These are phyloP conservation scores for Metopolophium dirhodum DNA, from an alignment of 1,140 invertebrate genomes.

Conservation along the genomic window DNA sequence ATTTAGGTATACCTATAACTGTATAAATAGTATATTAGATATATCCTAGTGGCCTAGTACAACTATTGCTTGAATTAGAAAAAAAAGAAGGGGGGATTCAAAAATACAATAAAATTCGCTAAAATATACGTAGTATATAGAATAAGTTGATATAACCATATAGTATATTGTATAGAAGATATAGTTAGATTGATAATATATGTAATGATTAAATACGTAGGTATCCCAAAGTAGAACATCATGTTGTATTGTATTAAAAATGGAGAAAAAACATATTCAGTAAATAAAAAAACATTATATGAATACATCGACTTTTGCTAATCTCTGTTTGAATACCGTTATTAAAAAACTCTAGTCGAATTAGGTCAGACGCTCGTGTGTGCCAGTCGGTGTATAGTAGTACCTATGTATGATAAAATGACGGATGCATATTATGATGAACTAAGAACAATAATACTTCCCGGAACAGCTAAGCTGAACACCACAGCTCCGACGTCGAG, in stretches of 20 bases:
- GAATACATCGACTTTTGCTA: background rate
- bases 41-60: too few species aligned
- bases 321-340: background rate
- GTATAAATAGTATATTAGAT: too few species aligned
- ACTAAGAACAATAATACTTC: background rate
- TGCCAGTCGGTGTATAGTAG: background rate
- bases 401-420: background rate
- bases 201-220: background rate
- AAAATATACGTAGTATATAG: too few species aligned
- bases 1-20: too few species aligned
- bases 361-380: background rate
- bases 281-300: background rate
- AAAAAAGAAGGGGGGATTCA: too few species aligned
- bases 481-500: background rate
- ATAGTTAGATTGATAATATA: background rate
- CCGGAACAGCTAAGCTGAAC: background rate
- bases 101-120: too few species aligned
- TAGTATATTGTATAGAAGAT: too few species aligned
- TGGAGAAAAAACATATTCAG: background rate
- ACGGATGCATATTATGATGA: background rate
- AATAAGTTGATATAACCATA: too few species aligned
- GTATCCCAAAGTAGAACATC: too few species aligned
- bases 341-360: background rate
- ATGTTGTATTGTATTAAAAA: background rate
- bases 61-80: too few species aligned